Evolutionary conservation across 2,888 invertebrate genomes (phyloP).

Genomic region (Aleiodes leptofemur): DNA sequence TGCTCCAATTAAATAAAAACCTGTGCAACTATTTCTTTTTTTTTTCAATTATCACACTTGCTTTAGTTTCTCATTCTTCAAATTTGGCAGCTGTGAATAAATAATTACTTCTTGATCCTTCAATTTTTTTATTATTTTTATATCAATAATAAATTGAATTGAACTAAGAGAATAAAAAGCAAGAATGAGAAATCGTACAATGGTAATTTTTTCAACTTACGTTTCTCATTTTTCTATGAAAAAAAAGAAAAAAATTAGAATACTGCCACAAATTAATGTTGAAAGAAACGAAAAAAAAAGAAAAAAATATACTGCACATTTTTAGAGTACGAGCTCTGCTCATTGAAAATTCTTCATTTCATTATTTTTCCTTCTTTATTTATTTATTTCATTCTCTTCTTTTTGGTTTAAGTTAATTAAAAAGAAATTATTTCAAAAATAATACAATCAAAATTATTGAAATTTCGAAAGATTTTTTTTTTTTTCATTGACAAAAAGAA

Average conservation of each 20-base stretch:
- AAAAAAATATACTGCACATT: conserved; percentile 46
- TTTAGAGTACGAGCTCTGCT: conserved; percentile 55
- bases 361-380: conserved; percentile 37
- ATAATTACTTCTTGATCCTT: neutral
- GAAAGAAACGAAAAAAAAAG: conserved; percentile 29
- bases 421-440: conserved; percentile 63
- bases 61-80: conserved; percentile 1
- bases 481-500: conserved; percentile 40
- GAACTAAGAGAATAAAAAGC: conserved; percentile 2
- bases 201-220: neutral
- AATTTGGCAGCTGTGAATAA: neutral
- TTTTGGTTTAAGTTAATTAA: conserved; percentile 61
- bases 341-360: conserved; percentile 43
- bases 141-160: neutral
- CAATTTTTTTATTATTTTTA: neutral
- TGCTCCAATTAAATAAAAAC: neutral
- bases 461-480: neutral
- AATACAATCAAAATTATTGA: conserved; percentile 36
- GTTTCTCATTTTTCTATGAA: neutral
- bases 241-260: conserved; percentile 2
- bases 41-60: conserved; percentile 23
- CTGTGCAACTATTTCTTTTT: neutral
- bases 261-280: conserved; percentile 10
- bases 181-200: neutral
- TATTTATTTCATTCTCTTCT: conserved; percentile 30